Evolutionary conservation across 35 echinoderm and acorn worm species (phyloP).

Genomic region (Strongylocentrotus purpuratus): DNA sequence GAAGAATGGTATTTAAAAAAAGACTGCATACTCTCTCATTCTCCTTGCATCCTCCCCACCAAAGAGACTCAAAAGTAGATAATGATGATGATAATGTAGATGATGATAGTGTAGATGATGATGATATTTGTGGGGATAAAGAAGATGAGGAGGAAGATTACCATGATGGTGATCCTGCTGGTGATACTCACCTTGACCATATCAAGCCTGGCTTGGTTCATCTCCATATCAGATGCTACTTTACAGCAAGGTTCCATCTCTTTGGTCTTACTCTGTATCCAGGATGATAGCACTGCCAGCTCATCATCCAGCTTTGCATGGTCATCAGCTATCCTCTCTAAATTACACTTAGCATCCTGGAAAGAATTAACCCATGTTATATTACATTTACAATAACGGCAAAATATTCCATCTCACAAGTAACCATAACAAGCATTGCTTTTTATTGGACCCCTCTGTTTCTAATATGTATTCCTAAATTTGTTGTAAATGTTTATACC

Average conservation of each 20-base stretch:
- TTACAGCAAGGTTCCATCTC: conserved; percentile 52
- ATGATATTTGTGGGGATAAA: no score
- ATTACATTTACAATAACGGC: not conserved
- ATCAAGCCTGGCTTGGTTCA: conserved; percentile 59
- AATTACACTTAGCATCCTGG: not conserved
- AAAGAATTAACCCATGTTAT: not conserved
- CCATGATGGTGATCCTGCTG: not conserved
- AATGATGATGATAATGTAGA: no score
- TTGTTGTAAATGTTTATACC: no score
- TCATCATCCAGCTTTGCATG: conserved; percentile 52
- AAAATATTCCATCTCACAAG: not conserved
- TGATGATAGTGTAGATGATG: no score
- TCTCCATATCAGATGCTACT: conserved; percentile 56
- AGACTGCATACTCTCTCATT: no score
- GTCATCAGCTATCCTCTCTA: conserved; percentile 50
- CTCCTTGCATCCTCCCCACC: no score
- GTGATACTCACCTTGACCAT: conserved; percentile 56
- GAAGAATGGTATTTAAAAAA: no score
- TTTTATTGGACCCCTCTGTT: no score
- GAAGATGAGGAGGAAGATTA: no score
- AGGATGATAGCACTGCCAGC: conserved; percentile 50
- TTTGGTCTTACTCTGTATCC: conserved; percentile 63
- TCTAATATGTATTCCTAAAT: no score
- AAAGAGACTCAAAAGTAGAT: no score
- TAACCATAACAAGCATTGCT: no score